Base-by-base conservation (phyloP, 2,113 vertebrate species). In the Eclectus roratus region DNA sequence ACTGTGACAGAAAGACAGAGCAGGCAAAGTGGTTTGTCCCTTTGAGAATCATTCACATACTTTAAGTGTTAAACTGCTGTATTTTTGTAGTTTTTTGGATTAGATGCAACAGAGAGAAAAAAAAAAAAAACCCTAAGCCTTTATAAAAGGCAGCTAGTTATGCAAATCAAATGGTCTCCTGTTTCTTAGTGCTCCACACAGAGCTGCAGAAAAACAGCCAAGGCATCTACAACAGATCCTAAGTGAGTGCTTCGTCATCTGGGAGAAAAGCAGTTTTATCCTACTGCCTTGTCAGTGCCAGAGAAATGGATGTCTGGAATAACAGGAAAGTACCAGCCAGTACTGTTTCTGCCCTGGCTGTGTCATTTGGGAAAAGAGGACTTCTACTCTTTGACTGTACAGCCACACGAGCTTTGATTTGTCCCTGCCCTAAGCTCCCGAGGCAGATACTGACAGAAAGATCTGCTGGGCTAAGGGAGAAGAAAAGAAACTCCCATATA, bases 21-120 rank as follows among this genome's bases (percentile, higher is more conserved):
- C 70, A 91, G 46, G 50, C 56, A 31, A 78, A 91, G 43, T 64
- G 70, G 43, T 35, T 89, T 91, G 47, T 91, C 65, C 63, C 55
- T 81, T 79, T 33, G 17, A 95, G 81, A 46, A 80, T 94, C 61
- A 86, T 92, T 96, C 94, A 91, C 76, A 56, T 46, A 46, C 39
- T 80, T 56, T 19, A 50, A 50, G 65, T 53, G 52, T 88, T 92
- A 86, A 92, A 91, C 23, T 50, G 49, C 20, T 72, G 58, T 66
- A 47, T 47, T 90, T 94, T 58, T 58, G 31, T 31, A 31, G 3
- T 1, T 72, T 77, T 89, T 88, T 80, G 3, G 17, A 47, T 95
- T 58, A 74, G 39, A 68, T 41, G 61, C 21, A 89, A 65, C 35
- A 39, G 43, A 64, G 37, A 56, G 8, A 6, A 27, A 60, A 18